Base-by-base conservation (phyloP, 2,797 vertebrate species). In the Phyllotis vaccarum region DNA sequence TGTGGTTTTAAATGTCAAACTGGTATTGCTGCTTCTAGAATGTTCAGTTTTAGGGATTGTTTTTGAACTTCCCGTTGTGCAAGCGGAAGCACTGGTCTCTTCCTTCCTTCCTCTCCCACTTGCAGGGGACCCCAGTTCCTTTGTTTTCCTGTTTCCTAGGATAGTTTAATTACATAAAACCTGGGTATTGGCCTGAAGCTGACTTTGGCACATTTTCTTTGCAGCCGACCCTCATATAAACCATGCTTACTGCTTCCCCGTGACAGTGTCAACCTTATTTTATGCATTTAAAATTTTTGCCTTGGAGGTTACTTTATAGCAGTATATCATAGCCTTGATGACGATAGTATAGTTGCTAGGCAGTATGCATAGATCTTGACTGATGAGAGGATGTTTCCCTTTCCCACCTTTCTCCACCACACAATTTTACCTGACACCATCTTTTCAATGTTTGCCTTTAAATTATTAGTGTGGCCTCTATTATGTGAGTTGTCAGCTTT, bases 371-470 rank as follows among this genome's bases (percentile, higher is more conserved):
- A 11, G 37, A 66, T 70, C 34, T 24, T 58, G 27, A 0, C 64
- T 17, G n/a, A 8, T 46, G 22, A 54, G 29, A 83, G 62, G 87
- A 52, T 17, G 43, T 80, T 31, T 58, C 7, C 78, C 70, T 46
- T 93, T 21, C 37, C 46, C 40, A 14, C 54, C 52, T 46, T 91
- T 76, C 22, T 88, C 31, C 21, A 74, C 5, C 22, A 37, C 27
- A 37, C 34, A 64, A 24, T 93, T 83, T 94, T 56, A 62, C 34
- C 85, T 9, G 17, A 49, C 1, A 31, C 13, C 24, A 17, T n/a
- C 49, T 91, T 27, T 79, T 79, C 34, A 80, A 22, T 82, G 40
- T 70, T 95, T 87, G 52, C 40, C 80, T 87, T 78, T 22, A 74
- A 66, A 70, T 70, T 8, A 74, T 62, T 86, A 88, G 85, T 3